Base-by-base conservation (phyloP, 2,888 invertebrate species). In the Aplocera efformata region DNA sequence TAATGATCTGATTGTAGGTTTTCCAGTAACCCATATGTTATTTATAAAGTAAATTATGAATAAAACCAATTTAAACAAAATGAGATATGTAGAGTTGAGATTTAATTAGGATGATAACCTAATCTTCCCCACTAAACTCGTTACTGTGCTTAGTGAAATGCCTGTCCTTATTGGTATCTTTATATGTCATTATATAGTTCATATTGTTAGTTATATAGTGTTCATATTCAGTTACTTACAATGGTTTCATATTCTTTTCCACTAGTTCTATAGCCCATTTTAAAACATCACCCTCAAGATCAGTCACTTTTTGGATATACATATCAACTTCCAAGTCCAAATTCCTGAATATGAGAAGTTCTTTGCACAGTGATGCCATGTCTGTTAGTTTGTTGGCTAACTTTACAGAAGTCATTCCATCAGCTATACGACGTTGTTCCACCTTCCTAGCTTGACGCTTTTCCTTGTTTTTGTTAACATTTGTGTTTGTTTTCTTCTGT, bases 191-290 rank as follows among this genome's bases (percentile, higher is more conserved):
- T n/a, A n/a, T n/a, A n/a, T n/a, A n/a, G n/a, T n/a, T n/a, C n/a
- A n/a, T n/a, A n/a, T n/a, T n/a, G n/a, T n/a, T n/a, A n/a, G n/a
- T n/a, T n/a, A n/a, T n/a, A n/a, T n/a, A n/a, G n/a, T n/a, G n/a
- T n/a, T n/a, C n/a, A n/a, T n/a, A 27, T 9, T 3, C 10, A 7
- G 22, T 48, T n/a, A 71, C 91, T 89, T 91, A 96, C 91, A 93
- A 81, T 44, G 83, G 67, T 74, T 92, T 92, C 95, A 96, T 95
- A 73, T 96, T 96, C 50, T 89, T 88, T 69, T 94, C 93, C 45
- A 94, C 93, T 13, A 96, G 86, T 59, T 92, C 89, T 60, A 94
- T 92, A 29, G 93, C 90, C 94, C 94, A 95, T 22, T 92, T 82
- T 21, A 91, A 72, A 5, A 90, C 86, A 43, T 80, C 79, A 36